These are phyloP conservation scores for Florisuga fusca DNA, from an alignment of 2,797 vertebrate genomes.

Conservation along the genomic window DNA sequence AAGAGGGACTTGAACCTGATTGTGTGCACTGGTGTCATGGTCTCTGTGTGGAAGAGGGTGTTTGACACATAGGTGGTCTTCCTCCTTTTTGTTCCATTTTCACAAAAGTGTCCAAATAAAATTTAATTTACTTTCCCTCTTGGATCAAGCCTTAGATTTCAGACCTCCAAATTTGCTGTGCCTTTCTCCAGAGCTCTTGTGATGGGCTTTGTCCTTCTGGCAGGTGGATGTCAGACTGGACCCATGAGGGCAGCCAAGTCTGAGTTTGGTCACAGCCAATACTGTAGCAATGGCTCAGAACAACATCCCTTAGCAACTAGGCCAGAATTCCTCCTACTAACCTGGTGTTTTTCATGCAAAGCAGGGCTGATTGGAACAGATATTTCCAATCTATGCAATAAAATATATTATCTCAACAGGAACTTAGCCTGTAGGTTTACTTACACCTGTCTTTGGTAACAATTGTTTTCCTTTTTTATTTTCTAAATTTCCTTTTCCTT, in stretches of 20 bases:
- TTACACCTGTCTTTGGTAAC: neutral
- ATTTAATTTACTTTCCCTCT: neutral
- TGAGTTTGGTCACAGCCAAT: neutral
- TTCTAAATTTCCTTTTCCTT: neutral
- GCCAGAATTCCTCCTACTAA: neutral
- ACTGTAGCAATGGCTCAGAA: neutral
- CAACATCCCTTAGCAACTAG: neutral
- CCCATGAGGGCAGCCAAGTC: neutral
- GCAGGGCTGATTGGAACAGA: neutral
- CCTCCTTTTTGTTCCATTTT: neutral
- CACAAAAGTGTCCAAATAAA: neutral
- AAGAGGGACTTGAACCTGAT: neutral
- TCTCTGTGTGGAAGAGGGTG: fast-evolving
- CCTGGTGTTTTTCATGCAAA: neutral
- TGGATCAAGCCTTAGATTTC: neutral
- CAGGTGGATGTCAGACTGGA: neutral
- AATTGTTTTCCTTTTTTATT: neutral
- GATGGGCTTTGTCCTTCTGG: neutral
- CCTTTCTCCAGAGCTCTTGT: neutral
- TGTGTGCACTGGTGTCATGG: neutral
- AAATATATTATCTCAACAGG: neutral
- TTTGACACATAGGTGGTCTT: neutral
- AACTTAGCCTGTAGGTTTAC: neutral
- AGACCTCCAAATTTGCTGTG: neutral
- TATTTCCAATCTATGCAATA: neutral